Evolutionary conservation across 2,113 vertebrate genomes (phyloP).

Genomic region (Ictalurus furcatus): DNA sequence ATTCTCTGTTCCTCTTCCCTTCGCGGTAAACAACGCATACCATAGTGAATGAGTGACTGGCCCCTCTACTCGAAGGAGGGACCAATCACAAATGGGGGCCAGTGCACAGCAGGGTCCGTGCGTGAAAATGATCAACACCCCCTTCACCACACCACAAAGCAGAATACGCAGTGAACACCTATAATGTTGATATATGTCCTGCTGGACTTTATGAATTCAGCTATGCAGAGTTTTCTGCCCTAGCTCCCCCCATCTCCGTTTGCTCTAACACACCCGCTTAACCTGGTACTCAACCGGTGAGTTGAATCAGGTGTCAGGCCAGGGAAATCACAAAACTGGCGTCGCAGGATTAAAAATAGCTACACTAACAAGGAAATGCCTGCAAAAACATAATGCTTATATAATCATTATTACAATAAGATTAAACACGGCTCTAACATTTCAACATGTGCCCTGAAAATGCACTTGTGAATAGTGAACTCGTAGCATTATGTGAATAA

Average conservation of each 20-base stretch:
- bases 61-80: conserved; percentile 51
- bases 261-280: background rate
- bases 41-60: conserved; percentile 54
- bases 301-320: background rate
- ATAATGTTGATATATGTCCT: background rate
- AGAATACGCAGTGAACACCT: background rate
- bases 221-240: background rate
- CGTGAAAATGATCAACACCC: conserved; percentile 10
- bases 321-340: background rate
- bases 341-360: background rate
- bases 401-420: background rate
- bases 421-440: background rate
- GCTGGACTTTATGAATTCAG: background rate
- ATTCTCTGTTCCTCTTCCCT: conserved; percentile 70
- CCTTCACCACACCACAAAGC: background rate
- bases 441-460: background rate
- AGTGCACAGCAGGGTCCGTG: conserved; percentile 49
- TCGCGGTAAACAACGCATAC: conserved; percentile 73
- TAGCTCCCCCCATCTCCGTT: background rate
- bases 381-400: background rate
- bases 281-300: background rate
- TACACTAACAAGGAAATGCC: background rate
- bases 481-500: background rate
- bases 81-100: conserved; percentile 70
- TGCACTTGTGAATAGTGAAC: background rate